These are phyloP conservation scores for Oplegnathus fasciatus DNA, from an alignment of 2,113 vertebrate species.

Conservation along the genomic window DNA sequence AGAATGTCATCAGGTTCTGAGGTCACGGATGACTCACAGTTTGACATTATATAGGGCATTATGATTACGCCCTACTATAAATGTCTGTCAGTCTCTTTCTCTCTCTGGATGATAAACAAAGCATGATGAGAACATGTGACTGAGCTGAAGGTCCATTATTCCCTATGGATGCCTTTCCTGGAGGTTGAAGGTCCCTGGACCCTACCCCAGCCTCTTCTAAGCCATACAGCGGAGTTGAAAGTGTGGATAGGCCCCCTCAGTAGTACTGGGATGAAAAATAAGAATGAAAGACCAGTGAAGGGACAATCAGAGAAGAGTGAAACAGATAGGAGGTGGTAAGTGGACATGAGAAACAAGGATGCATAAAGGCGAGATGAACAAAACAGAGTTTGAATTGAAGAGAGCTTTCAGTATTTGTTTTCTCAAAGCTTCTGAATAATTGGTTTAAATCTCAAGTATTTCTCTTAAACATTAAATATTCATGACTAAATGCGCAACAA, in stretches of 20 bases:
- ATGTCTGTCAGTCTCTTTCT: slow-evolving; percentile 10
- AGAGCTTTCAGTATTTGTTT: background rate
- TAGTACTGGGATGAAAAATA: background rate
- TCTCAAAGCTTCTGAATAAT: background rate
- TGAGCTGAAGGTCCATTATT: slow-evolving; percentile 26
- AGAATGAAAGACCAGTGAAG: background rate
- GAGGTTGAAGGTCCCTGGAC: background rate
- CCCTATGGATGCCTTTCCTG: background rate
- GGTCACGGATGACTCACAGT: slow-evolving; percentile 58
- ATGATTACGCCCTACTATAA: slow-evolving; percentile 12
- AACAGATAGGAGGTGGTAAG: too few relatives aligned
- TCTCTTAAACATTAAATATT: background rate
- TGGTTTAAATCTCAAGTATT: background rate
- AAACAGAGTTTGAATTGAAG: background rate
- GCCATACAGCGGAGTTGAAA: background rate
- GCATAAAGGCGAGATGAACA: background rate
- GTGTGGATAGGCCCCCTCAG: background rate
- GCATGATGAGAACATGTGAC: slow-evolving; percentile 2
- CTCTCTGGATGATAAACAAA: slow-evolving; percentile 28
- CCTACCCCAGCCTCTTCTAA: background rate
- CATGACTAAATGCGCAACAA: background rate
- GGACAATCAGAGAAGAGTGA: too few relatives aligned
- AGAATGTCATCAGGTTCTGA: slow-evolving; percentile 43
- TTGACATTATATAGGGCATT: slow-evolving; percentile 38
- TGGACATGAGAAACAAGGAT: background rate